Evolutionary conservation across 2,888 invertebrate species (phyloP).

Genomic region (Camptogramma bilineatum): DNA sequence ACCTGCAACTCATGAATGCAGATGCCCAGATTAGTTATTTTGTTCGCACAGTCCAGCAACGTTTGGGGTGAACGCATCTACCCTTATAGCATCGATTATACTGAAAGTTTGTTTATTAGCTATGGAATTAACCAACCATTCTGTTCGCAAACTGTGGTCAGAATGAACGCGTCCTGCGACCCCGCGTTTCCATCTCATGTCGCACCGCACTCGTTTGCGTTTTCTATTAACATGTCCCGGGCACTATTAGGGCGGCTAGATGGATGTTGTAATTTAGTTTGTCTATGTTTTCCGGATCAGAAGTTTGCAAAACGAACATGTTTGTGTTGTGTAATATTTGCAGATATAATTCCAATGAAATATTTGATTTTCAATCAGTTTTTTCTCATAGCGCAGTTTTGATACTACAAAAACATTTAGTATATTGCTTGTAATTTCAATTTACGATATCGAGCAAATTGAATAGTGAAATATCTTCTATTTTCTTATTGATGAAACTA

Average conservation of each 20-base stretch:
- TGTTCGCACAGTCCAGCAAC: not conserved
- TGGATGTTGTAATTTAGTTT: slow-evolving; percentile 75
- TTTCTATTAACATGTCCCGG: slow-evolving; percentile 77
- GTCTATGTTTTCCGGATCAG: slow-evolving; percentile 65
- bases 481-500: not conserved
- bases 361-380: not conserved
- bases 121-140: slow-evolving; percentile 13
- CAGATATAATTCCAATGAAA: not conserved
- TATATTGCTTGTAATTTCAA: too few species aligned
- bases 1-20: slow-evolving; percentile 38
- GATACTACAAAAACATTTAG: not conserved
- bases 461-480: too few species aligned
- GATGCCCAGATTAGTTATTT: slow-evolving; percentile 49
- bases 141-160: slow-evolving; percentile 18
- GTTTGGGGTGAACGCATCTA: slow-evolving; percentile 6
- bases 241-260: slow-evolving; percentile 72
- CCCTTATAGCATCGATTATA: slow-evolving; percentile 1
- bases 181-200: slow-evolving; percentile 65
- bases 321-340: slow-evolving; percentile 3
- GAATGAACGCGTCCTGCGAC: slow-evolving; percentile 62
- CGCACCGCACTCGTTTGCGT: slow-evolving; percentile 73
- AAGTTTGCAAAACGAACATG: slow-evolving; percentile 46
- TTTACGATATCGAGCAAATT: too few species aligned
- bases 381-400: not conserved
- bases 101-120: not conserved